Conservation (phyloP, 2,797 vertebrate species). For the Trichosurus vulpecula region DNA sequence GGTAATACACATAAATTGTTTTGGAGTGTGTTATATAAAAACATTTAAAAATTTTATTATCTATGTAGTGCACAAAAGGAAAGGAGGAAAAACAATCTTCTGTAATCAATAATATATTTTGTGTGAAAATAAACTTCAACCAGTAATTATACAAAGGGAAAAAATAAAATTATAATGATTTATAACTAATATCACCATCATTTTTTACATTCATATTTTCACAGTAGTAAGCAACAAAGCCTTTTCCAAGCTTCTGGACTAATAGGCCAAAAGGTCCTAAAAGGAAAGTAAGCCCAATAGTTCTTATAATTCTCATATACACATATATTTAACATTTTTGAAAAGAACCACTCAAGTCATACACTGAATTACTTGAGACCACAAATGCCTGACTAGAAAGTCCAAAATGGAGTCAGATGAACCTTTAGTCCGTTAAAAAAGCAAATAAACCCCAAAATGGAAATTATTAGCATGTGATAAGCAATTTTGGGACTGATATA, state of each 20-base stretch:
- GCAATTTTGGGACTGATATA: background rate
- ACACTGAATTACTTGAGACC: background rate
- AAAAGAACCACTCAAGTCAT: background rate
- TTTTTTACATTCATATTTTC: constrained; percentile 33
- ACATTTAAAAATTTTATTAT: constrained; percentile 15
- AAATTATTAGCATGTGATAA: background rate
- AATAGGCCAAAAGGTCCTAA: background rate
- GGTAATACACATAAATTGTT: constrained; percentile 21
- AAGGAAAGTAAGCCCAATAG: background rate
- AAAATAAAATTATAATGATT: constrained; percentile 1
- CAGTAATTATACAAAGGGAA: background rate
- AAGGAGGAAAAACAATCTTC: background rate
- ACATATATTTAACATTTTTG: background rate
- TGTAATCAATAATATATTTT: background rate
- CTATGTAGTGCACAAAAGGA: constrained; percentile 1
- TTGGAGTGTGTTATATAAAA: constrained; percentile 6
- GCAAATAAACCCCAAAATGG: background rate
- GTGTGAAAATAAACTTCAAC: constrained; percentile 31
- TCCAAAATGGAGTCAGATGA: background rate
- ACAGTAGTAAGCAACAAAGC: background rate
- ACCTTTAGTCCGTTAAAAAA: background rate
- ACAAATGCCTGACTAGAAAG: background rate
- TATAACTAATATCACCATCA: background rate
- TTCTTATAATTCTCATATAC: background rate
- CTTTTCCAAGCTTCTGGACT: background rate